Evolutionary conservation across 1,140 invertebrate species (phyloP).

Genomic region (Microvelia longipes): DNA sequence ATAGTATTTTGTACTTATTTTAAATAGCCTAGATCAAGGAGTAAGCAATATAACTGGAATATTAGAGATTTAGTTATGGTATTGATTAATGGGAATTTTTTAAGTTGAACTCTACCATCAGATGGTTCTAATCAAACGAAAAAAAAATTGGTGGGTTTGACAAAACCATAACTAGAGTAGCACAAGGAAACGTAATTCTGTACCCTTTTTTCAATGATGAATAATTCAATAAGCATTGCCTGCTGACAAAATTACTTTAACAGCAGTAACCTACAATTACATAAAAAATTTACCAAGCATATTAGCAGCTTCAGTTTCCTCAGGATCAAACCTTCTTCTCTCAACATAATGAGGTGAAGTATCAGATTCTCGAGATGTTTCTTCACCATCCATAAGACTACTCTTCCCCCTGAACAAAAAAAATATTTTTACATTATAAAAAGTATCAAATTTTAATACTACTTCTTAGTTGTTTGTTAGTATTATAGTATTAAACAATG

Average conservation of each 20-base stretch:
- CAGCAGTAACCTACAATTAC: too few species aligned
- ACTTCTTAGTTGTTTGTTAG: too few species aligned
- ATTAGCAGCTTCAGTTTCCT: conserved; percentile 91
- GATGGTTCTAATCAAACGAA: too few species aligned
- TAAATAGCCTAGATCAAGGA: not conserved
- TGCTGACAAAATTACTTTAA: too few species aligned
- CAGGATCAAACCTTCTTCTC: conserved; percentile 63
- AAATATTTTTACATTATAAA: not conserved
- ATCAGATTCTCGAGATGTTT: conserved; percentile 75
- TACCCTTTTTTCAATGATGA: too few species aligned
- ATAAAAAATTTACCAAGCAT: conserved; percentile 89
- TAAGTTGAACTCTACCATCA: too few species aligned
- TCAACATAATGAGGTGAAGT: conserved; percentile 64
- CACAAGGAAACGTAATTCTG: too few species aligned
- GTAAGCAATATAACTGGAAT: not conserved
- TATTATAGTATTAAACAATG: too few species aligned
- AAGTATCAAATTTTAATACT: conserved; percentile 3
- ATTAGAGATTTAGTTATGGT: not conserved
- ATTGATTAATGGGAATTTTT: not conserved
- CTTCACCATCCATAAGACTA: conserved; percentile 57
- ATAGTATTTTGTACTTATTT: conserved; percentile 1
- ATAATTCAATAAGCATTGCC: too few species aligned
- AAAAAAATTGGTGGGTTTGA: too few species aligned
- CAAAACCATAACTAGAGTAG: too few species aligned
- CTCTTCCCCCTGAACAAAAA: conserved; percentile 27